Conservation (phyloP, 2,113 vertebrate species). For the Xiphias gladius region DNA sequence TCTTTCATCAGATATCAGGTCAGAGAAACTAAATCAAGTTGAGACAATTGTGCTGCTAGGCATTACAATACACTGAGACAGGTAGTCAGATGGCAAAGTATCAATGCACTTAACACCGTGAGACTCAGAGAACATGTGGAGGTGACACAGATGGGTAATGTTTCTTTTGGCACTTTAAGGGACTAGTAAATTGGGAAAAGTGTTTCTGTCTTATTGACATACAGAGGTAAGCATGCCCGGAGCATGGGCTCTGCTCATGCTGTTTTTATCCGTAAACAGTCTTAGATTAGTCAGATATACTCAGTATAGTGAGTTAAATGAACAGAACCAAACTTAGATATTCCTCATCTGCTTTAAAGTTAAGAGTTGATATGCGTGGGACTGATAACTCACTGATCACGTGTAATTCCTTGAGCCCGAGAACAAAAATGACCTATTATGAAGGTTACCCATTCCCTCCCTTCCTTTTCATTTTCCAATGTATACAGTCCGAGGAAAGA, state of each 20-base stretch:
- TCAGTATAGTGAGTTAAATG: not conserved
- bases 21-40: constrained; percentile 73
- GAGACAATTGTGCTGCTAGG: constrained; percentile 50
- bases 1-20: constrained; percentile 77
- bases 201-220: not conserved
- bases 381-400: not conserved
- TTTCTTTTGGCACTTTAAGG: constrained; percentile 14
- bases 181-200: constrained; percentile 5
- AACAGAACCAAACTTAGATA: not conserved
- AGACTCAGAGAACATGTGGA: constrained; percentile 14
- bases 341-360: not conserved
- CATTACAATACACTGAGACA: constrained; percentile 39
- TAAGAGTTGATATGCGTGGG: not conserved
- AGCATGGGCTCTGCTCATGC: no score
- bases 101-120: constrained; percentile 8
- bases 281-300: not conserved
- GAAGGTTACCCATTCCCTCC: not conserved
- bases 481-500: constrained; percentile 2
- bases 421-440: constrained; percentile 5
- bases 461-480: constrained; percentile 2
- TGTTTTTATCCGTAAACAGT: not conserved
- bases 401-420: not conserved
- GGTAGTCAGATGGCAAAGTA: constrained; percentile 35
- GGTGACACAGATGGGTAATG: constrained; percentile 10
- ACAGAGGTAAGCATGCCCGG: not conserved